Conservation (phyloP, 2,797 vertebrate genomes). For the Pteropus rufus region DNA sequence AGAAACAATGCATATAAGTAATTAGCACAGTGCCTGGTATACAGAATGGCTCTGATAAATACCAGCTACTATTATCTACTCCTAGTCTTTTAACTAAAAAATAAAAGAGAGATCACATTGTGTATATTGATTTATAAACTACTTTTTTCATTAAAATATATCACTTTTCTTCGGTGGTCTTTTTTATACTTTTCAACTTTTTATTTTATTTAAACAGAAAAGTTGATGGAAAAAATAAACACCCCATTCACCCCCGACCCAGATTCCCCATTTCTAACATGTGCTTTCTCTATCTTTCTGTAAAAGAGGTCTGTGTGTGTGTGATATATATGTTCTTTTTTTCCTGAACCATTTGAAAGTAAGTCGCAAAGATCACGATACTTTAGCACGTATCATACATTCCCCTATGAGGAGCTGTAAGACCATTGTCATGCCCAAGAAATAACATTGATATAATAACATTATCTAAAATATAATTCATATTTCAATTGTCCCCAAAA, state of each 20-base stretch:
- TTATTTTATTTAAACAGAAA: slow-evolving; percentile 20
- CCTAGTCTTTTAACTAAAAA: background rate
- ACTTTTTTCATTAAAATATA: background rate
- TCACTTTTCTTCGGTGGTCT: background rate
- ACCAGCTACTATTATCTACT: background rate
- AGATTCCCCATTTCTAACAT: background rate
- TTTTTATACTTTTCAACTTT: background rate
- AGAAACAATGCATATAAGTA: background rate
- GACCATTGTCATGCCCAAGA: background rate
- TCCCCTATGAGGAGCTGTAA: background rate
- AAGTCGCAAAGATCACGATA: background rate
- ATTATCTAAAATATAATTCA: background rate
- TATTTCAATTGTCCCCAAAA: background rate
- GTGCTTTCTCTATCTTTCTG: background rate
- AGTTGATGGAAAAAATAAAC: background rate
- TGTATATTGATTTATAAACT: background rate
- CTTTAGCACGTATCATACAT: background rate
- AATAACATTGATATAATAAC: background rate
- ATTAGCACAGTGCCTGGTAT: background rate
- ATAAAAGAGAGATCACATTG: background rate
- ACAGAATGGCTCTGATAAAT: background rate
- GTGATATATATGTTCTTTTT: background rate
- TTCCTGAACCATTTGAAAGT: background rate
- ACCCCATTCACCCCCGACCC: background rate
- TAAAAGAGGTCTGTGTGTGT: background rate